Evolutionary conservation across 2,797 vertebrate genomes (phyloP).

Genomic region (Xerus rutilus): DNA sequence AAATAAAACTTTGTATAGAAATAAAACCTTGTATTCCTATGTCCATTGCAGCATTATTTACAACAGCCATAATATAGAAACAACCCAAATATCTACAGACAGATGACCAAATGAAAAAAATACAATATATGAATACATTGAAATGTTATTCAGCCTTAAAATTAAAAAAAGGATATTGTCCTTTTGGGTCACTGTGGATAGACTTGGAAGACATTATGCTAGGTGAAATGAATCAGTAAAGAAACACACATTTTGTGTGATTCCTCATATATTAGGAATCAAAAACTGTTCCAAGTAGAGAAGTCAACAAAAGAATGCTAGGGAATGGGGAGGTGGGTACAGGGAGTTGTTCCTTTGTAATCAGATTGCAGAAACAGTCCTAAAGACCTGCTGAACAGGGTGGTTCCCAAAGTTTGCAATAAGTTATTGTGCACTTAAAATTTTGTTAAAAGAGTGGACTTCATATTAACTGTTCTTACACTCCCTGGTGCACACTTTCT

Average conservation of each 20-base stretch:
- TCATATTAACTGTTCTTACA: neutral
- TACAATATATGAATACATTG: neutral
- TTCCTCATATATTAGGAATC: neutral
- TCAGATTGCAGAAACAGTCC: neutral
- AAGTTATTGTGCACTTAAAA: neutral
- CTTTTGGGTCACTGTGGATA: neutral
- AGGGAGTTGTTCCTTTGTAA: neutral
- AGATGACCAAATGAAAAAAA: too few species aligned
- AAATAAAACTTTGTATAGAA: neutral
- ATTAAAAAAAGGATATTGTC: neutral
- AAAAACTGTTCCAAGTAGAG: neutral
- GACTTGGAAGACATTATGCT: neutral
- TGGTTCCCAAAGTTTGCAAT: neutral
- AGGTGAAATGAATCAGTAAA: neutral
- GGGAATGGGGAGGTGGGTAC: too few species aligned
- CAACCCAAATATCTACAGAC: too few species aligned
- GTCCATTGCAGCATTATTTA: too few species aligned
- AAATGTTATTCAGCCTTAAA: neutral
- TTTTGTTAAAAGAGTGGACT: neutral
- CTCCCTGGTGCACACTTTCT: too few species aligned
- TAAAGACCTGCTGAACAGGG: neutral
- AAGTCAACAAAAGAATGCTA: neutral
- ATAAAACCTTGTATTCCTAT: too few species aligned
- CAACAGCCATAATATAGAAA: too few species aligned
- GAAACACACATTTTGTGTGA: neutral